A percentile compares a stretch with the other conserved stretches of the same genome.
phyloP scores from a whole-genome alignment of 2,113 vertebrate genomes.

The Quiscalus mexicanus region DNA sequence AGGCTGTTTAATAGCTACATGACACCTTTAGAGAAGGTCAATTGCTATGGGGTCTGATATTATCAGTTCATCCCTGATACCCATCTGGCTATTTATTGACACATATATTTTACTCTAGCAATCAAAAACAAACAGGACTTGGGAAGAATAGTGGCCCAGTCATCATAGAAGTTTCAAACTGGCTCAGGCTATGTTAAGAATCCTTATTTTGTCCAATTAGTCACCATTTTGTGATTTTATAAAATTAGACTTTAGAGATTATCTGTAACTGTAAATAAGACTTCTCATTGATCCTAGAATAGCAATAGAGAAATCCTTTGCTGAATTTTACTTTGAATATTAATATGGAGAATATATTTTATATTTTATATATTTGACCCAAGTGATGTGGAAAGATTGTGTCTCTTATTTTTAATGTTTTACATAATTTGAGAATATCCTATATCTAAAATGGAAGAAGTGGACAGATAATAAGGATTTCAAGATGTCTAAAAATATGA shows the following conservation, averaged over 20 bases:
- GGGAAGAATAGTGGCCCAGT: neutral
- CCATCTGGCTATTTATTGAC: slow-evolving; percentile 50
- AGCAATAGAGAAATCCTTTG: neutral
- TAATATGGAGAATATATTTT: neutral
- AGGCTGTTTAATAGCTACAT: slow-evolving; percentile 23
- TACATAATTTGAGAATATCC: neutral
- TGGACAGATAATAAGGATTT: neutral
- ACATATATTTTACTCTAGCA: slow-evolving; percentile 20
- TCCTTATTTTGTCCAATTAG: neutral
- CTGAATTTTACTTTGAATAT: neutral
- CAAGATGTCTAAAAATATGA: neutral
- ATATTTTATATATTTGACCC: neutral
- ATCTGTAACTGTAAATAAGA: neutral
- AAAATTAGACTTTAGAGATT: neutral
- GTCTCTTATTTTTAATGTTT: neutral
- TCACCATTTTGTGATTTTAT: neutral
- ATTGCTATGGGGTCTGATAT: slow-evolving; percentile 22
- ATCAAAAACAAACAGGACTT: slow-evolving; percentile 22
- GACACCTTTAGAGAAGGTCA: slow-evolving; percentile 52
- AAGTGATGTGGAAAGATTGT: neutral
- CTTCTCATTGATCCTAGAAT: neutral
- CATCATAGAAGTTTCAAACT: neutral
- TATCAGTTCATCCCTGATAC: slow-evolving; percentile 33
- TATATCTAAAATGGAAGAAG: neutral
- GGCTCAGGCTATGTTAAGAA: neutral